A percentile compares a stretch with the other conserved stretches of the same genome.
Conservation (phyloP, 2,888 invertebrate species). For the Cylloceria caligata region DNA sequence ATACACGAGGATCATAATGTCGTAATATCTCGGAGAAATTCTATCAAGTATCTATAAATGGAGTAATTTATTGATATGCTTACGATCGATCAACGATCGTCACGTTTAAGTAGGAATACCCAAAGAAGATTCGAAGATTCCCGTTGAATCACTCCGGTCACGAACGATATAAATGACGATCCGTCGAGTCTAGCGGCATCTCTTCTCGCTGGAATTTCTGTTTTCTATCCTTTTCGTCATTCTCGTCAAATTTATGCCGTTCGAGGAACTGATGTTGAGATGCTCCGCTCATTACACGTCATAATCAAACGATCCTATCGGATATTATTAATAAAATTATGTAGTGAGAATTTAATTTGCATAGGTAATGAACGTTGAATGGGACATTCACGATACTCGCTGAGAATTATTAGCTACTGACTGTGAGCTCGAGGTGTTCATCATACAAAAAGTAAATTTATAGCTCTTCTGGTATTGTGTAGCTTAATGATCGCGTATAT, state of each 20-base stretch:
- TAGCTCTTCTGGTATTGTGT: not conserved
- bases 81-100: not conserved
- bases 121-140: slow-evolving; percentile 42
- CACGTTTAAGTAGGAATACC: slow-evolving; percentile 15
- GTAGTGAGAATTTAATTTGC: not conserved
- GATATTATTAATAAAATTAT: slow-evolving; percentile 6
- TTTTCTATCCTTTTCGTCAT: not conserved
- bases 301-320: not conserved
- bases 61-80: not conserved
- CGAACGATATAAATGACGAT: slow-evolving; percentile 19
- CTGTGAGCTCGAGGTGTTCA: not conserved
- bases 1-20: not conserved
- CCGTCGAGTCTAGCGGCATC: slow-evolving; percentile 25
- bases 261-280: not conserved
- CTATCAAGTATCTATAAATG: not conserved
- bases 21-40: not conserved
- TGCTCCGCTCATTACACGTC: not conserved
- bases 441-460: not conserved
- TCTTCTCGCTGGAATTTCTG: not conserved
- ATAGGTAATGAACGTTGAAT: slow-evolving; percentile 4
- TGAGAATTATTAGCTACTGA: not conserved
- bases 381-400: not conserved
- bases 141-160: slow-evolving; percentile 31
- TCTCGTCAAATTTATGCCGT: not conserved
- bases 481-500: slow-evolving; percentile 12